Percentiles rank a stretch among this genome's conserved stretches.
Evolutionary conservation across 2,888 invertebrate species (phyloP).

Genomic region (Sylvicola fuscatus): DNA sequence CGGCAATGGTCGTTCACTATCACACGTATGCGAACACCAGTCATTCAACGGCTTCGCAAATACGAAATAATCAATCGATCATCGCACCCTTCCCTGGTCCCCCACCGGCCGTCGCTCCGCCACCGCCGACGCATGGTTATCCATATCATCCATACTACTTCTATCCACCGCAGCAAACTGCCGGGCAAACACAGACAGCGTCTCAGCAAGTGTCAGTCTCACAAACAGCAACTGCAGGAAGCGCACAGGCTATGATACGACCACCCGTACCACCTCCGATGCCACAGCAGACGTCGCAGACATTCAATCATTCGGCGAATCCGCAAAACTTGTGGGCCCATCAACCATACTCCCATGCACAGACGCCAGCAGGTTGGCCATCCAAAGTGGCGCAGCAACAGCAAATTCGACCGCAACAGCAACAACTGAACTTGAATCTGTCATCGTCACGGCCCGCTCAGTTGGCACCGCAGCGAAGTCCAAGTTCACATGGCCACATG

Average conservation of each 20-base stretch:
- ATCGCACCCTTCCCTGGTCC: conserved; percentile 7
- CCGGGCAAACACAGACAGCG: not conserved
- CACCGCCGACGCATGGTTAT: not conserved
- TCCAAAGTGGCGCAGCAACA: not conserved
- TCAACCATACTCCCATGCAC: not conserved
- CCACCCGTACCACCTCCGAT: conserved; percentile 1
- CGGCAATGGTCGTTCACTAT: conserved; percentile 5
- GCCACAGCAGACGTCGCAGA: conserved; percentile 1
- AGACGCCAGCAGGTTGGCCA: not conserved
- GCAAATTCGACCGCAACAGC: conserved; percentile 9
- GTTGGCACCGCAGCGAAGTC: conserved; percentile 10
- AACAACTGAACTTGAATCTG: conserved; percentile 5
- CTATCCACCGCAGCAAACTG: too few relatives aligned
- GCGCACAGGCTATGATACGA: conserved; percentile 1
- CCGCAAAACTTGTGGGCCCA: conserved; percentile 2
- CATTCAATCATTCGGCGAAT: not conserved
- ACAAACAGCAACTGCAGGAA: conserved; percentile 10
- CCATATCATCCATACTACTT: too few relatives aligned
- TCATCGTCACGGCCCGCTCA: conserved; percentile 7
- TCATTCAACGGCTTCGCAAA: conserved; percentile 11
- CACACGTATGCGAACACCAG: conserved; percentile 15
- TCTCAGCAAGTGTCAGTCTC: conserved; percentile 25
- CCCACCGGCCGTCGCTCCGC: not conserved
- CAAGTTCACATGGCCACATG: conserved; percentile 1
- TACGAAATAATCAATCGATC: conserved; percentile 11